These are phyloP conservation scores for Linurgus olivaceus DNA, from an alignment of 2,797 vertebrate species.

Conservation along the genomic window DNA sequence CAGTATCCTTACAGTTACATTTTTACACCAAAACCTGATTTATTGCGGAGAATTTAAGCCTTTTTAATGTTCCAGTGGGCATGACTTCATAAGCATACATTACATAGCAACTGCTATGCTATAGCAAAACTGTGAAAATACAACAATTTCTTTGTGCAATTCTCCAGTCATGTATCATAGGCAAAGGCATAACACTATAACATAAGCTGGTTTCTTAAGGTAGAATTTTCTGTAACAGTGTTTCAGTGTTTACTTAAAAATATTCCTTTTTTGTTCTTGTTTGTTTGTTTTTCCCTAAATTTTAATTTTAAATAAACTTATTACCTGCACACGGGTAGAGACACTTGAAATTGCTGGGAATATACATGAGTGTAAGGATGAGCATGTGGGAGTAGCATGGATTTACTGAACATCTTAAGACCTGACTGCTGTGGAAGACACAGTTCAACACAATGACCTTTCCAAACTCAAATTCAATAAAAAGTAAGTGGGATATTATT, in stretches of 20 bases:
- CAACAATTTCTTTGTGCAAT: conserved; percentile 63
- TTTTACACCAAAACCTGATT: conserved; percentile 60
- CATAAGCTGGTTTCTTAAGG: conserved; percentile 61
- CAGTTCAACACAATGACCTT: not conserved
- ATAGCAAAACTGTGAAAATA: conserved; percentile 70
- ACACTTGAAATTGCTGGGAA: not conserved
- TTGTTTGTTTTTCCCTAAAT: not conserved
- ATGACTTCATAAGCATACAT: conserved; percentile 46
- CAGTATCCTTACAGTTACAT: conserved; percentile 80
- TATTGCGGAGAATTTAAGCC: conserved; percentile 49
- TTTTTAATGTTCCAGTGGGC: conserved; percentile 59
- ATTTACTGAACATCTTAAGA: not conserved
- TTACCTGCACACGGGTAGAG: not conserved
- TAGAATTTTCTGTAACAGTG: conserved; percentile 45
- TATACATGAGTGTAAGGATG: not conserved
- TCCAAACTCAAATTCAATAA: not conserved
- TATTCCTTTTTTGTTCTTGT: not conserved
- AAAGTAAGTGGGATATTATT: not conserved
- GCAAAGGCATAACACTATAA: conserved; percentile 65
- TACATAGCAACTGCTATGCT: not conserved
- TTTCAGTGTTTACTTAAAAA: conserved; percentile 58
- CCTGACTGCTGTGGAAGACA: conserved; percentile 3
- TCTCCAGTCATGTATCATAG: conserved; percentile 68
- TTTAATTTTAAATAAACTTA: not conserved
- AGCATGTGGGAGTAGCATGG: not conserved